Evolutionary conservation across 2,888 invertebrate genomes (phyloP).

Genomic region (Sesia bembeciformis): DNA sequence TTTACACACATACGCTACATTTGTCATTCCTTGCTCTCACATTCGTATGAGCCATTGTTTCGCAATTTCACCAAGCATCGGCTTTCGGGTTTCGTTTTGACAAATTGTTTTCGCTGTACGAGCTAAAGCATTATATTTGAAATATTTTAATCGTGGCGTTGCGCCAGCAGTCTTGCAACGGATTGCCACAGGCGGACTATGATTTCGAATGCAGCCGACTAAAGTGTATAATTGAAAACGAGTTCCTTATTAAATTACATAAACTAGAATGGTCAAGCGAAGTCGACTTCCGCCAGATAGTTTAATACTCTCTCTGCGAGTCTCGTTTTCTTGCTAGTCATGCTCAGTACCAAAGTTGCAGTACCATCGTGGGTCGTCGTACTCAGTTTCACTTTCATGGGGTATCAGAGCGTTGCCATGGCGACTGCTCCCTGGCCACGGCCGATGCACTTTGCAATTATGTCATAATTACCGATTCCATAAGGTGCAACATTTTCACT

Average conservation of each 20-base stretch:
- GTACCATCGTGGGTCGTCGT: conserved; percentile 21
- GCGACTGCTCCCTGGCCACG: conserved; percentile 26
- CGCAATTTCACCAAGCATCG: conserved; percentile 6
- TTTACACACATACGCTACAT: conserved; percentile 4
- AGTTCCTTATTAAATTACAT: background rate
- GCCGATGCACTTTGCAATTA: conserved; percentile 36
- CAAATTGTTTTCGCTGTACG: background rate
- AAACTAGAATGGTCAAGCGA: background rate
- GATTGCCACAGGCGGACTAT: background rate
- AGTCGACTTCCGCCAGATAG: background rate
- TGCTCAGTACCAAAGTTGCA: background rate
- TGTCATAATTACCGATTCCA: conserved; percentile 29
- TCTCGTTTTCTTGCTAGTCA: background rate
- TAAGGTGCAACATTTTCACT: conserved; percentile 36
- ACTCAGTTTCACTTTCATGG: conserved; percentile 50
- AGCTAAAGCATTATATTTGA: background rate
- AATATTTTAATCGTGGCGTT: background rate
- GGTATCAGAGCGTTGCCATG: conserved; percentile 51
- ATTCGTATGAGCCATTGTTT: conserved; percentile 8
- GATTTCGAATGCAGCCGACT: background rate
- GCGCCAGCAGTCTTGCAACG: background rate
- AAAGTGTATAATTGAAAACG: background rate
- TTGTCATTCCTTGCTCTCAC: conserved; percentile 9
- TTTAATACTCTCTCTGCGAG: background rate
- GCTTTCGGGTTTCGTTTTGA: background rate